phyloP scores from a whole-genome alignment of 1,140 invertebrate genomes.

The Magallana ariakensis region DNA sequence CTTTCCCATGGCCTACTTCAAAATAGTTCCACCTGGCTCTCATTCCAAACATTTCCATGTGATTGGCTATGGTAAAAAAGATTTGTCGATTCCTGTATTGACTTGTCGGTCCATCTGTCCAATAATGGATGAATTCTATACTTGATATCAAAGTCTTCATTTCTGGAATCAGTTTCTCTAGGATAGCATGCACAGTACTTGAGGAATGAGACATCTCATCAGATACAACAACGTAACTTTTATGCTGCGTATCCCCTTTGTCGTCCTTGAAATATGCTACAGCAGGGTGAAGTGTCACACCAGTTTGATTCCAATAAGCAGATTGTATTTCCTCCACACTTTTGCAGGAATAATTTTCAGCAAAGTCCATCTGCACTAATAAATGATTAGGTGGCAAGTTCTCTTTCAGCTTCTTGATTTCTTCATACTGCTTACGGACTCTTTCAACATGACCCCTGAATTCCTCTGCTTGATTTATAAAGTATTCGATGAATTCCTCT shows the following conservation, averaged over 20 bases:
- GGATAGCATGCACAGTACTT: slow-evolving; percentile 48
- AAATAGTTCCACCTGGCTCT: no score
- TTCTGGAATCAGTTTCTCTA: slow-evolving; percentile 46
- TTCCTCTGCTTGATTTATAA: slow-evolving; percentile 43
- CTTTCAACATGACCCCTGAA: slow-evolving; percentile 39
- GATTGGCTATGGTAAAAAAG: no score
- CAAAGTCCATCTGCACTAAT: slow-evolving; percentile 63
- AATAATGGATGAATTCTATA: slow-evolving; percentile 54
- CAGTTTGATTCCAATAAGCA: slow-evolving; percentile 56
- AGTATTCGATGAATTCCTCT: neutral
- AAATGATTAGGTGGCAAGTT: slow-evolving; percentile 52
- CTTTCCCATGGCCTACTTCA: no score
- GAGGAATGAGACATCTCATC: slow-evolving; percentile 54
- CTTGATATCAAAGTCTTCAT: slow-evolving; percentile 39
- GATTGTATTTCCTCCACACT: slow-evolving; percentile 57
- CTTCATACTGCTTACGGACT: slow-evolving; percentile 54
- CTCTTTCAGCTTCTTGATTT: slow-evolving; percentile 55
- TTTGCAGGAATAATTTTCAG: slow-evolving; percentile 60
- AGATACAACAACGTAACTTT: slow-evolving; percentile 53
- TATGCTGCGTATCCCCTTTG: slow-evolving; percentile 35
- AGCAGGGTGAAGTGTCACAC: slow-evolving; percentile 57
- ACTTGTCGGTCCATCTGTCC: slow-evolving; percentile 57
- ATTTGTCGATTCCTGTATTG: slow-evolving; percentile 60
- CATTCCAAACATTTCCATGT: no score
- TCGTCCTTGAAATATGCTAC: slow-evolving; percentile 37